Percentiles rank a stretch among this genome's conserved stretches.
Evolutionary conservation across 2,113 vertebrate species (phyloP).

Genomic region (Ailurus styani): DNA sequence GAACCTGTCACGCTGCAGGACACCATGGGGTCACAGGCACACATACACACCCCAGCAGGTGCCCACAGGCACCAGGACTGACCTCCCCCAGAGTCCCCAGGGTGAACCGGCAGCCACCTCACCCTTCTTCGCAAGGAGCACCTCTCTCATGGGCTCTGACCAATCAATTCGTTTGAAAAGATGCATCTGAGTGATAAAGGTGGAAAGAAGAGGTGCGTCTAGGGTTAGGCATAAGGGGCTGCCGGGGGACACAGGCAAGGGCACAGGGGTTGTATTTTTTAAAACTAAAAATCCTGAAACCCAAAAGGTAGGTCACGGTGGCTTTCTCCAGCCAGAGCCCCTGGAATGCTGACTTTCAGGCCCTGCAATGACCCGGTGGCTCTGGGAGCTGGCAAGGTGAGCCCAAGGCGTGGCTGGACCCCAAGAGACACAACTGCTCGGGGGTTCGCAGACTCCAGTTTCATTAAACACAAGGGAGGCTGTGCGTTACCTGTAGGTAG

Average conservation of each 20-base stretch:
- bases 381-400: background rate
- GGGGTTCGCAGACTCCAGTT: background rate
- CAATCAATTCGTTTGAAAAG: background rate
- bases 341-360: background rate
- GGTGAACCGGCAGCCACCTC: background rate
- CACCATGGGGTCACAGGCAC: background rate
- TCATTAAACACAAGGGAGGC: rapidly evolving
- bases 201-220: background rate
- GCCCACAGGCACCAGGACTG: background rate
- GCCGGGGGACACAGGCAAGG: too few species aligned
- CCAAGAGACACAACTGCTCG: background rate
- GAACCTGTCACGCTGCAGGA: background rate
- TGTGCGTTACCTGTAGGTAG: background rate
- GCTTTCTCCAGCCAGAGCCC: background rate
- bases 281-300: background rate
- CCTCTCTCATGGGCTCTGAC: background rate
- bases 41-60: too few species aligned
- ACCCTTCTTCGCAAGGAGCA: background rate
- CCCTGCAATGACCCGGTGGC: rapidly evolving
- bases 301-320: background rate
- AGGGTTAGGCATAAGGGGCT: too few species aligned
- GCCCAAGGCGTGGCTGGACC: background rate
- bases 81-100: background rate
- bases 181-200: background rate
- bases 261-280: background rate